Base-by-base conservation (phyloP, 2,797 vertebrate species). In the Coranthus polyacanthus region DNA sequence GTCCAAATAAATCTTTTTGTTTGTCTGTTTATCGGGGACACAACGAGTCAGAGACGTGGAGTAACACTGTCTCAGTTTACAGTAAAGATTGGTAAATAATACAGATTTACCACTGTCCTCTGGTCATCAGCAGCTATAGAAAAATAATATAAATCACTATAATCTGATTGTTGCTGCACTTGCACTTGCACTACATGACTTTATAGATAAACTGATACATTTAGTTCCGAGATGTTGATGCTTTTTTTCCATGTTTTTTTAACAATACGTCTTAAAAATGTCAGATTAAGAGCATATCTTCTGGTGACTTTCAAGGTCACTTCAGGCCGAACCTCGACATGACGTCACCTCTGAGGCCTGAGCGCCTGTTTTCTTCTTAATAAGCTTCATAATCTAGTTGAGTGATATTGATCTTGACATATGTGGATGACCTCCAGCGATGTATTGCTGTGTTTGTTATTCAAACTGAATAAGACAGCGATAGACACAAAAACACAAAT, bases 341-440 rank as follows among this genome's bases (percentile, higher is more conserved):
- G 60, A 72, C 49, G 52, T 78, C 69, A 58, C 68, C 74, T 66
- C 47, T 71, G 59, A 64, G 55, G 45, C 65, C 61, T 49, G 42
- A 82, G 61, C 60, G 72, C 62, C 52, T 82, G 58, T 53, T 80
- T 43, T 71, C 52, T 65, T 60, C 76, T 74, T 69, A 54, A 72
- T 71, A 61, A 50, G 46, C 61, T 64, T 56, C 47, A 38, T 72
- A 75, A 86, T 81, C 56, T 58, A 26, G 45, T 75, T 78, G 72
- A 78, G 43, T 38, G 32, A 70, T 66, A 75, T 60, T 2, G 22
- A 42, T 46, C 60, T 13, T 64, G 76, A 75, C 61, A 45, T 78
- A 59, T 76, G 17, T 49, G 12, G 8, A 65, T 15, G 18, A 77
- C 68, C 66, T 54, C 51, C 32, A 75, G 78, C 78, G 56, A 50